Evolutionary conservation across 2,888 invertebrate genomes (phyloP).

Genomic region (Argynnis bischoffii): DNA sequence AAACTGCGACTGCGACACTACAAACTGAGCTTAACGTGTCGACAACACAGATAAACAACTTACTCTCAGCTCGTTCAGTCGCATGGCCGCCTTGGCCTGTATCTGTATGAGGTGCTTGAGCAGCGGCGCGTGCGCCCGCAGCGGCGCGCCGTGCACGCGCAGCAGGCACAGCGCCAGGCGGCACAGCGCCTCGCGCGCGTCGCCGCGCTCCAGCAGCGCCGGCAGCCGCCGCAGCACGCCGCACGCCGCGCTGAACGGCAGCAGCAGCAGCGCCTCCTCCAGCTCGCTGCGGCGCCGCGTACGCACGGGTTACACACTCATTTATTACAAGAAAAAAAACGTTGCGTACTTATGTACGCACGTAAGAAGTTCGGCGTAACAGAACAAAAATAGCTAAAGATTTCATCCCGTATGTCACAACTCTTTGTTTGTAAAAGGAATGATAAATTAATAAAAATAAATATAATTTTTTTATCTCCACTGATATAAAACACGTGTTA

Average conservation of each 20-base stretch:
- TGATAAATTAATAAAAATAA: too few relatives aligned
- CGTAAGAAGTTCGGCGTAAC: too few relatives aligned
- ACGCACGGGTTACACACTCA: too few relatives aligned
- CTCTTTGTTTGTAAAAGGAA: too few relatives aligned
- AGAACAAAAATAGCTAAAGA: too few relatives aligned
- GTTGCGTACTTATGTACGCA: too few relatives aligned
- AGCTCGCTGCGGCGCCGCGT: constrained; percentile 85
- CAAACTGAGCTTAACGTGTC: too few relatives aligned
- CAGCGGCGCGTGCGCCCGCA: constrained; percentile 87
- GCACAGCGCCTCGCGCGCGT: constrained; percentile 88
- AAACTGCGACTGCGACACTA: too few relatives aligned
- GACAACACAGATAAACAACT: constrained; percentile 45
- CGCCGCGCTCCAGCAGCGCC: constrained; percentile 85
- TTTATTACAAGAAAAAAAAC: too few relatives aligned
- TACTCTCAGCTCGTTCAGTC: constrained; percentile 84
- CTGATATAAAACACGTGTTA: too few relatives aligned
- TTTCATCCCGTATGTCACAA: too few relatives aligned
- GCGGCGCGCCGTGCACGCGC: constrained; percentile 89
- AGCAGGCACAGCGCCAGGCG: constrained; percentile 90
- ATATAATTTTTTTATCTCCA: too few relatives aligned
- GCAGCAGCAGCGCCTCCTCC: constrained; percentile 92
- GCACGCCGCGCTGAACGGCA: constrained; percentile 92
- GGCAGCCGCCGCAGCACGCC: constrained; percentile 89
- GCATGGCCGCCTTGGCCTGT: constrained; percentile 80
- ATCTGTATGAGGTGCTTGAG: constrained; percentile 85